Evolutionary conservation across 2,113 vertebrate genomes (phyloP).

Genomic region (Seriola rivoliana): DNA sequence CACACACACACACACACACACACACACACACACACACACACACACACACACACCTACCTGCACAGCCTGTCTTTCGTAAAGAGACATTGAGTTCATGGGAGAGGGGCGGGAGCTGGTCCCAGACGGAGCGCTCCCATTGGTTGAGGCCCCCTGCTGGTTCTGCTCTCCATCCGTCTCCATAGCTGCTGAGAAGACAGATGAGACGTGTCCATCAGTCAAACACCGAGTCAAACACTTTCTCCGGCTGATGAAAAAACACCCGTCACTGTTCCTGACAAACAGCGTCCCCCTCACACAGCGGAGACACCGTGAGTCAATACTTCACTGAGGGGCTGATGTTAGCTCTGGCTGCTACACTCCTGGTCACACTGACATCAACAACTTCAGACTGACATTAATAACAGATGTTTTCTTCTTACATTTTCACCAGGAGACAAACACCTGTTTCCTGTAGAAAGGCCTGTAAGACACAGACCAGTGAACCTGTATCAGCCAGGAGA

Average conservation of each 20-base stretch:
- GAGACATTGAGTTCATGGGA: constrained; percentile 93
- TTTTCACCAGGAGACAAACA: no score
- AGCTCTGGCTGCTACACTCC: not conserved
- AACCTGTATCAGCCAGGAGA: no score
- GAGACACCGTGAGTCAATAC: not conserved
- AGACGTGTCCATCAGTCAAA: constrained; percentile 40
- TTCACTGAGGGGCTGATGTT: not conserved
- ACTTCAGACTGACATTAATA: not conserved
- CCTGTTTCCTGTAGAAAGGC: no score
- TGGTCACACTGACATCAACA: not conserved
- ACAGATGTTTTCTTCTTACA: no score
- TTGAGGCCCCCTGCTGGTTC: constrained; percentile 86
- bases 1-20: no score
- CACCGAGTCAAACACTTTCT: not conserved
- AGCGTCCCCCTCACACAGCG: not conserved
- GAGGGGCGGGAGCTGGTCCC: constrained; percentile 88
- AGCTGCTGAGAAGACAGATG: constrained; percentile 54
- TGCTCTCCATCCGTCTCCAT: constrained; percentile 96
- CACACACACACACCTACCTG: constrained; percentile 84
- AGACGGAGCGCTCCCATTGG: constrained; percentile 88
- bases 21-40: constrained; percentile 32
- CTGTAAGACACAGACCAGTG: no score
- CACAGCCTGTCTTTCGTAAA: constrained; percentile 93
- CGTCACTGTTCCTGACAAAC: not conserved
- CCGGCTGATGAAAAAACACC: not conserved